Evolutionary conservation across 2,888 invertebrate genomes (phyloP), one percentile per base, ranked within the genome.

Genomic region (Drosophila rubida): DNA sequence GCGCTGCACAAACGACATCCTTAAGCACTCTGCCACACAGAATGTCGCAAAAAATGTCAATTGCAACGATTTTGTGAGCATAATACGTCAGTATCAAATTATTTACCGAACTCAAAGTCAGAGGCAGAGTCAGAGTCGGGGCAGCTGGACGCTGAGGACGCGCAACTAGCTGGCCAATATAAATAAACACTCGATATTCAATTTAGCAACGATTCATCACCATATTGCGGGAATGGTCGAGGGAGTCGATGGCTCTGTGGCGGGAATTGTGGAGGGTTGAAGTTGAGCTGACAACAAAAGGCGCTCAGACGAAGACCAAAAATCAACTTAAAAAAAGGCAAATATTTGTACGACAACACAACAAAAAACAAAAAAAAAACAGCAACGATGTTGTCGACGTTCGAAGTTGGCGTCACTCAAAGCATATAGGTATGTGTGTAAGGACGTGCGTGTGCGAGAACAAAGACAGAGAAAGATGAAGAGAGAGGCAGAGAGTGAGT

Each of bases 271-370:
- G 42, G 13, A 41, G 37, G 11, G 19, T 5, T 35, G 25, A 62
- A 62, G 61, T 71, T 69, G 63, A 78, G 69, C 62, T 75, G 59
- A 69, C 75, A 87, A 85, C 87, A 84, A 87, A 87, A 72, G 82
- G 61, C 85, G 78, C 78, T 78, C 70, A 61, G 69, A 64, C 57
- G 62, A 46, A 66, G 69, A 80, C 77, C 77, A 67, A 81, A 87
- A 87, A 87, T 78, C 85, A 84, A 87, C 84, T 85, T 85, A 57
- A 85, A 85, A 87, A 83, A 82, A 75, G 70, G 86, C 78, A 85
- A 85, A 85, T 85, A 85, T 85, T 85, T 87, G 80, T 73, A 63
- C 61, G 75, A 71, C 69, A 75, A 78, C 60, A 72, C 32, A 49
- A 48, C 35, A 51, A 44, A 53, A 55, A 55, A 19, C 1, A 19